These are phyloP conservation scores for Drosophila parvula DNA, from an alignment of 1,140 invertebrate species.

Conservation along the genomic window DNA sequence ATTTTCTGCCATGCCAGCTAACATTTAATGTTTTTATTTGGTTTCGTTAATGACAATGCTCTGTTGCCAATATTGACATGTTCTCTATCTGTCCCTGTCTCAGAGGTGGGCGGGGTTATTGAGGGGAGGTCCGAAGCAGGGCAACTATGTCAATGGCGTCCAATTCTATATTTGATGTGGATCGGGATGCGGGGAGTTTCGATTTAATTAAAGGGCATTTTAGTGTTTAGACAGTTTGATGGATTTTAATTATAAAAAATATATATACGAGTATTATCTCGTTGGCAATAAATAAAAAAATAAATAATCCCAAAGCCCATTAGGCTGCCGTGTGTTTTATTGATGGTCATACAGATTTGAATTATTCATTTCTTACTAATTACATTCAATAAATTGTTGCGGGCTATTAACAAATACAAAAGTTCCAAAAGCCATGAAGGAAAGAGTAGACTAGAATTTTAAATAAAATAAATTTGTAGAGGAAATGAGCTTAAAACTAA, in stretches of 20 bases:
- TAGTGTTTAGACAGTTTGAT: neutral
- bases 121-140: neutral
- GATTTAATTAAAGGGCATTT: neutral
- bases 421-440: neutral
- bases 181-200: neutral
- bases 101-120: neutral
- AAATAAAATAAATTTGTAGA: neutral
- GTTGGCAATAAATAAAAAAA: neutral
- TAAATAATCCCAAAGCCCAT: neutral
- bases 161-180: neutral
- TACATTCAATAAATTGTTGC: neutral
- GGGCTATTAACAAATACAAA: neutral
- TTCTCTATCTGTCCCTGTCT: constrained; percentile 37
- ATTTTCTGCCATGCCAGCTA: constrained; percentile 49
- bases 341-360: neutral
- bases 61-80: constrained; percentile 65
- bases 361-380: neutral
- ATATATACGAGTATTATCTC: neutral
- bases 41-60: constrained; percentile 69
- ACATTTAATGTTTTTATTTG: constrained; percentile 75
- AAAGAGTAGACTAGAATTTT: neutral
- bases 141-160: constrained; percentile 34
- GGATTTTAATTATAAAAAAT: neutral
- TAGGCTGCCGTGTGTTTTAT: neutral
- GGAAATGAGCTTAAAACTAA: no score